These are phyloP conservation scores for Bedellia somnulentella DNA, from an alignment of 2,888 invertebrate species.

Conservation along the genomic window DNA sequence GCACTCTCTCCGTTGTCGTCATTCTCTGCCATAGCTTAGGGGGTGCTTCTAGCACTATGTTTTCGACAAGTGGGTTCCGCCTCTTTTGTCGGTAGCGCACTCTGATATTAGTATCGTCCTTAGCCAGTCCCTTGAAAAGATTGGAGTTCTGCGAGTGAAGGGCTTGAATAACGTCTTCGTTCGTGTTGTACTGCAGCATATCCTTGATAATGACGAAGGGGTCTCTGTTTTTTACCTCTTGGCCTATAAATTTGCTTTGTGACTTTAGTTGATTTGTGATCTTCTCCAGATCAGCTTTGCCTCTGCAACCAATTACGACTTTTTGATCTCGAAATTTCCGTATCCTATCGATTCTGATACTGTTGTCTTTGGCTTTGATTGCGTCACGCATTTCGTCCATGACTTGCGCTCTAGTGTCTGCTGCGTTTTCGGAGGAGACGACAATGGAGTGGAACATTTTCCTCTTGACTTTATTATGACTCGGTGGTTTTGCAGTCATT, in stretches of 20 bases:
- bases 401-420: conserved; percentile 6
- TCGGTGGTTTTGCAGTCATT: too few species aligned
- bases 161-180: conserved; percentile 4
- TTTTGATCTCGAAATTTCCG: conserved; percentile 8
- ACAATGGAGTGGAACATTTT: conserved; percentile 7
- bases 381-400: conserved; percentile 2
- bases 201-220: conserved; percentile 8
- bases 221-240: conserved; percentile 10
- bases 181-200: conserved; percentile 6
- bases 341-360: conserved; percentile 5
- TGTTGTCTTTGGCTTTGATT: conserved; percentile 5
- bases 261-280: conserved; percentile 5
- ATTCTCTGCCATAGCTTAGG: conserved; percentile 5
- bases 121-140: background rate
- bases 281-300: conserved; percentile 4
- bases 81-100: conserved; percentile 1
- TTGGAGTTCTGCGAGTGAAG: conserved; percentile 2
- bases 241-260: conserved; percentile 3
- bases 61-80: conserved; percentile 4
- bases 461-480: too few species aligned
- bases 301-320: conserved; percentile 4
- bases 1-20: background rate
- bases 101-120: background rate
- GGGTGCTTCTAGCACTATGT: conserved; percentile 6
- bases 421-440: conserved; percentile 1